Base-by-base conservation (phyloP, 2,888 invertebrate species). In the Cantharis rustica region DNA sequence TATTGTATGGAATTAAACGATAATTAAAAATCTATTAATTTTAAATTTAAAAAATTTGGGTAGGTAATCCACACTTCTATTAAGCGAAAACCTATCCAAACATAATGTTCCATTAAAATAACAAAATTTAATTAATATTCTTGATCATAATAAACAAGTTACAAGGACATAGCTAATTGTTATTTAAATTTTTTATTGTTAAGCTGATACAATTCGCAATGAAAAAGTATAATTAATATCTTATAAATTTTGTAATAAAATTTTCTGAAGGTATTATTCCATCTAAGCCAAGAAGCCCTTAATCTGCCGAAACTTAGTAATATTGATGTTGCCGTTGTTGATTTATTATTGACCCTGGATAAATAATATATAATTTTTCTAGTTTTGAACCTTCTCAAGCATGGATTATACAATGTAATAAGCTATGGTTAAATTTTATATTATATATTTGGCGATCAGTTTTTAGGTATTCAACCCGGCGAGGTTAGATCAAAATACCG, bases 91-190 rank as follows among this genome's bases (percentile, higher is more conserved):
- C 47, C 47, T 47, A 47, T 47, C 47, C n/a, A 47, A 47, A 47
- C 47, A 47, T 47, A n/a, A 47, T 47, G 7, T 47, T 47, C 47
- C n/a, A n/a, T 47, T 47, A 13, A 47, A 47, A n/a, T 47, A 47
- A 7, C 47, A 10, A 47, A 47, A 47, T n/a, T 31, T 70, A 16
- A 17, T 68, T 61, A 74, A 69, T 63, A 74, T 69, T 70, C 70
- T 68, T 68, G 70, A 76, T 71, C 27, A 64, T 26, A 66, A 70
- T 66, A 73, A 71, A 73, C 70, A 73, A 70, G 64, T 73, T 71
- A 63, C 71, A 71, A 71, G 71, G 71, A 71, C 63, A 17, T n/a
- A 26, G 63, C 63, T 16, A 71, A 71, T 63, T 71, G 27, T 16
- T 63, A 70, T 70, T 71, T 61, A 63, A 16, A 71, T 71, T 26